Evolutionary conservation across 2,888 invertebrate genomes (phyloP).

Genomic region (Pollenia amentaria): DNA sequence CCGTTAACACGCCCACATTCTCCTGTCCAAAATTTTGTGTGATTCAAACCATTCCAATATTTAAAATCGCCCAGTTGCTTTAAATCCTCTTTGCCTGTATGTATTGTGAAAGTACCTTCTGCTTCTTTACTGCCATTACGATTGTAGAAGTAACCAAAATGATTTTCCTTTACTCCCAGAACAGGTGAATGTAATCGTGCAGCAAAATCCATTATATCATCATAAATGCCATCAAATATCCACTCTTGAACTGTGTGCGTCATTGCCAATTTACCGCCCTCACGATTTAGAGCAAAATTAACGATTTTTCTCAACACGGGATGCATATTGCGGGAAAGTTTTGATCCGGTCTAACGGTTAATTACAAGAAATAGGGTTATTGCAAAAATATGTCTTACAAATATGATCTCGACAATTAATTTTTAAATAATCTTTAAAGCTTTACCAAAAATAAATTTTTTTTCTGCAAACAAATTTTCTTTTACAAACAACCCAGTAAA

Average conservation of each 20-base stretch:
- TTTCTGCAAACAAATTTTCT: too few relatives aligned
- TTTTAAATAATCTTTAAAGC: too few relatives aligned
- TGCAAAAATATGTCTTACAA: neutral
- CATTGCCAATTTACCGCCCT: conserved; percentile 85
- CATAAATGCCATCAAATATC: conserved; percentile 92
- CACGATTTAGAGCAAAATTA: conserved; percentile 86
- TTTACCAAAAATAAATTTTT: too few relatives aligned
- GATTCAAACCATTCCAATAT: conserved; percentile 88
- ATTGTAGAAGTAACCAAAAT: conserved; percentile 93
- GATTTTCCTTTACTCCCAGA: conserved; percentile 87
- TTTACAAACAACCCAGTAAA: too few relatives aligned
- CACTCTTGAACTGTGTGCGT: conserved; percentile 88
- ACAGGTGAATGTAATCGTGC: conserved; percentile 85
- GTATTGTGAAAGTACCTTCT: conserved; percentile 91
- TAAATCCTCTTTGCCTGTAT: conserved; percentile 89
- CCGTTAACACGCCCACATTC: conserved; percentile 90
- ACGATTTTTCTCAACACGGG: conserved; percentile 84
- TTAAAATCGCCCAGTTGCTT: conserved; percentile 88
- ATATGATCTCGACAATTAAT: too few relatives aligned
- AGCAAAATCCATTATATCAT: conserved; percentile 88
- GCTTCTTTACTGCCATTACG: conserved; percentile 89
- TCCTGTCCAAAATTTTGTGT: conserved; percentile 86
- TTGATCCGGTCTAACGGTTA: conserved; percentile 87
- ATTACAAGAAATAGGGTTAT: neutral
- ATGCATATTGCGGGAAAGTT: conserved; percentile 85